Evolutionary conservation across 2,113 vertebrate genomes (phyloP).

Genomic region (human (Homo sapiens)): DNA sequence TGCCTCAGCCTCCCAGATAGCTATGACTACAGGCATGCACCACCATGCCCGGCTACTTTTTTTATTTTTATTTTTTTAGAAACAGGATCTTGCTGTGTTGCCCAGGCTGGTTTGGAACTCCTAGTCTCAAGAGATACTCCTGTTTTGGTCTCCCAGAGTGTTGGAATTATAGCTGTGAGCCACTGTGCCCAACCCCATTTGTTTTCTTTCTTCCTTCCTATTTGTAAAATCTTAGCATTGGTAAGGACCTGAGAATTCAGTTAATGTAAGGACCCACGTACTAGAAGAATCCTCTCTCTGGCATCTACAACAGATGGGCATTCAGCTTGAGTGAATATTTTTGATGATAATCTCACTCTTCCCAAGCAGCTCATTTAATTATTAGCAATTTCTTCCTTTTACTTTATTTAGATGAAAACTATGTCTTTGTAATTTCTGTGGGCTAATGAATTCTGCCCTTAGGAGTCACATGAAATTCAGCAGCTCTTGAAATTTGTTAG

Average conservation of each 20-base stretch:
- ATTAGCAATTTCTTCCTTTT: conserved; percentile 17
- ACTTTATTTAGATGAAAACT: conserved; percentile 9
- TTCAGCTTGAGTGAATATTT: conserved; percentile 29
- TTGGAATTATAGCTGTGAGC: no score
- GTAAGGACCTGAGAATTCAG: neutral
- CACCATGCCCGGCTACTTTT: no score
- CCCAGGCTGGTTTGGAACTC: no score
- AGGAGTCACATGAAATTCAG: neutral
- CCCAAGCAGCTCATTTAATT: neutral
- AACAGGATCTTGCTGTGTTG: no score
- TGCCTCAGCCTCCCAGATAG: no score
- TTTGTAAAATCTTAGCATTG: conserved; percentile 42
- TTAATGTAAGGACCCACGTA: neutral
- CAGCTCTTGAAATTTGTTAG: conserved; percentile 35
- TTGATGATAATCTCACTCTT: conserved; percentile 1
- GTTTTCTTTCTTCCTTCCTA: neutral
- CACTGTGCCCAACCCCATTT: neutral
- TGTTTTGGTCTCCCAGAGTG: no score
- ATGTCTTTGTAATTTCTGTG: neutral
- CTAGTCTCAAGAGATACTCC: no score
- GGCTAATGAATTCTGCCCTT: neutral
- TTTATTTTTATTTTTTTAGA: no score
- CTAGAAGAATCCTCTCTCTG: conserved; percentile 44
- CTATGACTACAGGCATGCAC: no score
- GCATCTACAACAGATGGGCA: neutral